These are phyloP conservation scores for Andrena dorsata DNA, from an alignment of 2,888 invertebrate genomes.

Conservation along the genomic window DNA sequence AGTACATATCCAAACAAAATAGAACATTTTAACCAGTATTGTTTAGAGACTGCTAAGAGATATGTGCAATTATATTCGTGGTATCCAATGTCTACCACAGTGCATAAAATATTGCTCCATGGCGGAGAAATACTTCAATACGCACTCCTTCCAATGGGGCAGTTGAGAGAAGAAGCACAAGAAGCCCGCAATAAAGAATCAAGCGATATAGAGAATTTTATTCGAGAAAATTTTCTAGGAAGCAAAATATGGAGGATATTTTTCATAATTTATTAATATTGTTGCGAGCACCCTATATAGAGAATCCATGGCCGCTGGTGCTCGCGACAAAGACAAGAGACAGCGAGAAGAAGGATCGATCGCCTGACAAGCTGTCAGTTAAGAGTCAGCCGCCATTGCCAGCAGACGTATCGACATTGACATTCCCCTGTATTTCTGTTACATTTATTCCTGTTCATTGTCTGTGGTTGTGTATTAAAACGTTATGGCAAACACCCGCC, in stretches of 20 bases:
- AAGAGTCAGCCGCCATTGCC: too few species aligned
- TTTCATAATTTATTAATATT: conserved; percentile 7
- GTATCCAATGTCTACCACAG: conserved; percentile 4
- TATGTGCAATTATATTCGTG: not conserved
- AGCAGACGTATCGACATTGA: too few species aligned
- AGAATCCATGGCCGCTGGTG: too few species aligned
- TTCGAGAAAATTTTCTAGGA: not conserved
- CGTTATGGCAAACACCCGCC: too few species aligned
- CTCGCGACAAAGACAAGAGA: too few species aligned
- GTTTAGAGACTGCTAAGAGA: not conserved
- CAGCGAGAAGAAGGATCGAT: too few species aligned
- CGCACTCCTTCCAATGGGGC: not conserved
- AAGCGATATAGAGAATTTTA: not conserved
- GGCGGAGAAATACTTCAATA: not conserved
- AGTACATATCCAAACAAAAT: too few species aligned
- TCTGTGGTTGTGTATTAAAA: too few species aligned
- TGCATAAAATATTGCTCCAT: conserved; percentile 6
- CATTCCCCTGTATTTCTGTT: too few species aligned
- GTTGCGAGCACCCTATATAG: too few species aligned
- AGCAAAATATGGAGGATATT: conserved; percentile 7
- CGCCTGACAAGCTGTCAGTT: too few species aligned
- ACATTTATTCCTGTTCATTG: too few species aligned
- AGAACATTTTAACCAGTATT: not conserved
- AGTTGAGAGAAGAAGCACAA: conserved; percentile 11
- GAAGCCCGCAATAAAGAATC: conserved; percentile 2